Evolutionary conservation across 2,888 invertebrate genomes (phyloP).

Genomic region (Heliconius erato): DNA sequence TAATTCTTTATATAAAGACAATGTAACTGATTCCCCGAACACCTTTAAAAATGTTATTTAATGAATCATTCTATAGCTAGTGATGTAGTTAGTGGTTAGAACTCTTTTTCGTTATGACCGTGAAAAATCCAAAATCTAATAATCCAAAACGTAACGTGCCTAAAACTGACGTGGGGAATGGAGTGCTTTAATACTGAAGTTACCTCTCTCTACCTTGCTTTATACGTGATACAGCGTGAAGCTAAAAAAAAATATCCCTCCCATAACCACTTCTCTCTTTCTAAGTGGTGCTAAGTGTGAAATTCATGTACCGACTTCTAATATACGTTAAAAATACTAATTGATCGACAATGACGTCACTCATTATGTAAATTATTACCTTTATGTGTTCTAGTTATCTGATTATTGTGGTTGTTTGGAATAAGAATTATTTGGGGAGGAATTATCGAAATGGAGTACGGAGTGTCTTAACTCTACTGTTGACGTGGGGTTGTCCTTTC

Average conservation of each 20-base stretch:
- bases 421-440: neutral
- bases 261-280: neutral
- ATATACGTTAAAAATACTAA: constrained; percentile 12
- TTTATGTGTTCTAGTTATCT: constrained; percentile 52
- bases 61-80: too few relatives aligned
- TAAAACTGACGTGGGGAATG: too few relatives aligned
- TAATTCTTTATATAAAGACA: too few relatives aligned
- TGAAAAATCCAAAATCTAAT: too few relatives aligned
- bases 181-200: too few relatives aligned
- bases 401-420: constrained; percentile 24
- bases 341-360: constrained; percentile 31
- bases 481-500: too few relatives aligned
- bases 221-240: neutral
- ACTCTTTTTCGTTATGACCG: too few relatives aligned
- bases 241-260: neutral
- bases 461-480: neutral
- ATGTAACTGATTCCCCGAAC: too few relatives aligned
- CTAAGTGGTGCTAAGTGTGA: neutral
- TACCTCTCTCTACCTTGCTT: too few relatives aligned
- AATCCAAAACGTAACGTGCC: too few relatives aligned
- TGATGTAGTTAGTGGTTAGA: too few relatives aligned
- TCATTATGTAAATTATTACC: constrained; percentile 53
- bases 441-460: neutral
- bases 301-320: neutral
- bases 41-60: too few relatives aligned